Conservation (phyloP, 2,113 vertebrate genomes). For the Phyllostomus hastatus region DNA sequence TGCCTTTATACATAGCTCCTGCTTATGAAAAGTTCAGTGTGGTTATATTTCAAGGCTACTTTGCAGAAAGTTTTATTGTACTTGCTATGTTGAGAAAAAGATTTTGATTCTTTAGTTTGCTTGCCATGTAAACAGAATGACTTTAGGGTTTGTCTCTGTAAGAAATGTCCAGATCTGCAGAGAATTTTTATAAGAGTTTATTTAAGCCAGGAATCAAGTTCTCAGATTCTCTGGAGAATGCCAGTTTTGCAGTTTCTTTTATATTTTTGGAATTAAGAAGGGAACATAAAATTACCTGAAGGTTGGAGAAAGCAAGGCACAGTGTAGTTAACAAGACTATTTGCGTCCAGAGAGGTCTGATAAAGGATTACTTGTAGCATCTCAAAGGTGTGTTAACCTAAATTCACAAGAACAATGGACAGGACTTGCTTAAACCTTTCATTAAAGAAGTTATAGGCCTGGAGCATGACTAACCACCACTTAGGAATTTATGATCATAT, state of each 20-base stretch:
- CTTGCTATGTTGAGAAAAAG: not conserved
- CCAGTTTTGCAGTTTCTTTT: not conserved
- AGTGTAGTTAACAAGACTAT: not conserved
- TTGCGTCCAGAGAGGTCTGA: too few species aligned
- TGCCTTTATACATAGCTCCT: not conserved
- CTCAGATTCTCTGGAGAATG: not conserved
- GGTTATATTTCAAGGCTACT: constrained; percentile 2
- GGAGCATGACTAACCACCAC: not conserved
- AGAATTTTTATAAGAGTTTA: not conserved
- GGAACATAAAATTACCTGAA: not conserved
- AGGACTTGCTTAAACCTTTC: not conserved
- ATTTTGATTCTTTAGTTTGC: not conserved
- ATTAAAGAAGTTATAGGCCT: not conserved
- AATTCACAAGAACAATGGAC: not conserved
- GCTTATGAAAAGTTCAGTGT: not conserved
- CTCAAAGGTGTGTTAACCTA: not conserved
- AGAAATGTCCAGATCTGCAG: not conserved
- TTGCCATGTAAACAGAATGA: not conserved
- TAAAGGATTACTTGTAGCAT: not conserved
- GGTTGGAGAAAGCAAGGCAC: not conserved
- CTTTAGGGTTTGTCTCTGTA: not conserved
- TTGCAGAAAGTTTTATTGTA: constrained; percentile 12
- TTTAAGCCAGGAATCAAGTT: not conserved
- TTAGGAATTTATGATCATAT: not conserved
- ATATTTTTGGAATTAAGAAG: not conserved